A percentile compares a stretch with the other conserved stretches of the same genome.
Conservation (phyloP, 2,797 vertebrate genomes). For the Sebastes nivosus region DNA sequence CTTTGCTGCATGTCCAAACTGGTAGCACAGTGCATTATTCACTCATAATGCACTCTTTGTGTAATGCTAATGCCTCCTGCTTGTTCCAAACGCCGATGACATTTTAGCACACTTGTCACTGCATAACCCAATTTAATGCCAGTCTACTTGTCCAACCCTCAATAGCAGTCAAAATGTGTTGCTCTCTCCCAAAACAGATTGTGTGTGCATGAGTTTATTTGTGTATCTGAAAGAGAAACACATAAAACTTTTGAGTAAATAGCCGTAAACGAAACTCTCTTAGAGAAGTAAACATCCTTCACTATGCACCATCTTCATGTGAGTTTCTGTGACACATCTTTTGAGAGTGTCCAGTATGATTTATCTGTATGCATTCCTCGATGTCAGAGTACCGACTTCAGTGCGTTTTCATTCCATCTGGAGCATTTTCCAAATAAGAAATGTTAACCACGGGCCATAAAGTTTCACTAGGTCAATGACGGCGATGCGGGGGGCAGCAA, state of each 20-base stretch:
- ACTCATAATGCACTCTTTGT: slow-evolving; percentile 87
- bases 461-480: slow-evolving; percentile 66
- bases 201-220: background rate
- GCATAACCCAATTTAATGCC: slow-evolving; percentile 67
- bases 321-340: slow-evolving; percentile 8
- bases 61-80: slow-evolving; percentile 86
- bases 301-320: background rate
- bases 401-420: slow-evolving; percentile 28
- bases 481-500: slow-evolving; percentile 41
- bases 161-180: slow-evolving; percentile 54
- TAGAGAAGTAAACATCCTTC: slow-evolving; percentile 5
- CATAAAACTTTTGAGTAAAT: slow-evolving; percentile 5
- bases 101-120: slow-evolving; percentile 73
- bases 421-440: slow-evolving; percentile 36
- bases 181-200: slow-evolving; percentile 21
- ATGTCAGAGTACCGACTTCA: background rate
- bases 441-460: slow-evolving; percentile 49
- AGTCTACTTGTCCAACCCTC: slow-evolving; percentile 30
- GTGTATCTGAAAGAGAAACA: background rate
- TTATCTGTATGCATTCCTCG: slow-evolving; percentile 10
- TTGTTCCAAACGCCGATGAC: slow-evolving; percentile 70
- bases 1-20: slow-evolving; percentile 93
- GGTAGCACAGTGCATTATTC: slow-evolving; percentile 92
- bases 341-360: slow-evolving; percentile 1
- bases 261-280: background rate